Conservation (phyloP, 1,140 invertebrate species). For the Anoplophora glabripennis region DNA sequence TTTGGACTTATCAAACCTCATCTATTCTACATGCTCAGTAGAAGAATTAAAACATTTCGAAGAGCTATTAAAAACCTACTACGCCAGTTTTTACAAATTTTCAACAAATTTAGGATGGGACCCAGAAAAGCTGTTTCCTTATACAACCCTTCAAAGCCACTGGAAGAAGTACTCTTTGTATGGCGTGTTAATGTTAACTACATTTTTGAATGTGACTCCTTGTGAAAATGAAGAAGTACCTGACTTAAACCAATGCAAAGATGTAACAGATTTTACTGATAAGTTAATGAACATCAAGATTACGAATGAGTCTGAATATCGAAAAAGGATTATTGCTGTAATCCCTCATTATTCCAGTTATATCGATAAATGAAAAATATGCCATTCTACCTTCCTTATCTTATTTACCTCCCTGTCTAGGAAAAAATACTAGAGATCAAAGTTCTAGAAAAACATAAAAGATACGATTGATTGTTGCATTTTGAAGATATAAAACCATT, state of each 20-base stretch:
- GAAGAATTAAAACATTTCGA: slow-evolving; percentile 50
- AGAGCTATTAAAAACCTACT: slow-evolving; percentile 54
- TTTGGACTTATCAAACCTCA: slow-evolving; percentile 56
- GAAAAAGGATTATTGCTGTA: slow-evolving; percentile 1
- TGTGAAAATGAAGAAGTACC: slow-evolving; percentile 12
- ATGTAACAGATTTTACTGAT: background rate
- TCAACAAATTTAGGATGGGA: slow-evolving; percentile 47
- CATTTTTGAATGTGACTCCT: slow-evolving; percentile 36
- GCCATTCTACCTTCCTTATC: no score
- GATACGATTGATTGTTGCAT: no score
- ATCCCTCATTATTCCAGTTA: background rate
- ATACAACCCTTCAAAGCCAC: slow-evolving; percentile 46
- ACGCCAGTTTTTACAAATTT: slow-evolving; percentile 49
- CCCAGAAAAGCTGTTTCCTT: slow-evolving; percentile 51
- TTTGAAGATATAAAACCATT: no score
- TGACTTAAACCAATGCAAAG: background rate
- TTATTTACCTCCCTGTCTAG: no score
- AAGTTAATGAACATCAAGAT: background rate
- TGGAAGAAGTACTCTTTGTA: slow-evolving; percentile 44
- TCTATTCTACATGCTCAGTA: slow-evolving; percentile 56
- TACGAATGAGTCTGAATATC: background rate
- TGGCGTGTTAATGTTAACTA: slow-evolving; percentile 43
- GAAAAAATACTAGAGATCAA: no score
- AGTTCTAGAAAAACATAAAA: no score
- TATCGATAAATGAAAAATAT: no score